Evolutionary conservation across 2,888 invertebrate species (phyloP).

Genomic region (Parnassius apollo): DNA sequence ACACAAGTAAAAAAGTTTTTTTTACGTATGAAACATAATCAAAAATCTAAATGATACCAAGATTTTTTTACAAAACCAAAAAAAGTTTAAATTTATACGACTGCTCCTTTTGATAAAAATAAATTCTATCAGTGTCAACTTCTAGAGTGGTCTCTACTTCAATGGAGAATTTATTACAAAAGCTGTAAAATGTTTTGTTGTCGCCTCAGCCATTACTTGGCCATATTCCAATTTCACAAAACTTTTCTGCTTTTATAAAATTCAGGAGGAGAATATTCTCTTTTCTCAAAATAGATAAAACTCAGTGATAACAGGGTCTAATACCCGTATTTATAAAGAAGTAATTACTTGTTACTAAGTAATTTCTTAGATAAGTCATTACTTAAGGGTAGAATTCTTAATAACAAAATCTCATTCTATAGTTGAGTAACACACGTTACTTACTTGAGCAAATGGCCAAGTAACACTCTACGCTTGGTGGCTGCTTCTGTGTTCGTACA

Average conservation of each 20-base stretch:
- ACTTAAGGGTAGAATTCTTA: too few relatives aligned
- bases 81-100: conserved; percentile 13
- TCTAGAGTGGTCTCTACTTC: conserved; percentile 12
- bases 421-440: too few relatives aligned
- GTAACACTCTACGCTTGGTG: too few relatives aligned
- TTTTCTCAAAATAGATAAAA: too few relatives aligned
- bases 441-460: too few relatives aligned
- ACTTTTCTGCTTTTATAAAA: conserved; percentile 11
- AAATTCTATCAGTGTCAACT: conserved; percentile 23
- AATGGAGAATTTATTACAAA: conserved; percentile 23
- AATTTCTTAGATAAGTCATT: too few relatives aligned
- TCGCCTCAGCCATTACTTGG: conserved; percentile 22
- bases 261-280: not conserved
- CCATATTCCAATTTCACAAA: conserved; percentile 18
- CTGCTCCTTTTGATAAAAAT: conserved; percentile 4
- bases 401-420: too few relatives aligned
- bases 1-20: not conserved
- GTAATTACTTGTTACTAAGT: too few relatives aligned
- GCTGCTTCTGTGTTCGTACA: too few relatives aligned
- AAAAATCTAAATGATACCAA: not conserved
- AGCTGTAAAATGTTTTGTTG: conserved; percentile 26
- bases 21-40: too few relatives aligned
- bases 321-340: too few relatives aligned
- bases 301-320: too few relatives aligned
- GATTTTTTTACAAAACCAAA: not conserved